Evolutionary conservation across 1,140 invertebrate genomes (phyloP).

Genomic region (Megathymus violae): DNA sequence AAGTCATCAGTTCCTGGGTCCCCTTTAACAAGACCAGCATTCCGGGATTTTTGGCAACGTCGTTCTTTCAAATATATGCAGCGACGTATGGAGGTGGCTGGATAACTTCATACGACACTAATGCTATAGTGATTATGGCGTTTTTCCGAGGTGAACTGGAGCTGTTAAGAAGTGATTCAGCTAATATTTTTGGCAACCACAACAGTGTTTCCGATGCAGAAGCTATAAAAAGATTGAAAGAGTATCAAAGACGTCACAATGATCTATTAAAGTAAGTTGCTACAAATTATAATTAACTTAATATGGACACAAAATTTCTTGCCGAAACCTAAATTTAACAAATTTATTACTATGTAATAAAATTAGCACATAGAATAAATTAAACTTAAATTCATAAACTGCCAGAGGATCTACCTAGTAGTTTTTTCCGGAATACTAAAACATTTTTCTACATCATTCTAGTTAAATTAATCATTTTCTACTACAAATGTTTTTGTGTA

Average conservation of each 20-base stretch:
- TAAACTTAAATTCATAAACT: too few relatives aligned
- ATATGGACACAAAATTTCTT: too few relatives aligned
- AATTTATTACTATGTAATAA: too few relatives aligned
- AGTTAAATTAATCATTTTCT: too few relatives aligned
- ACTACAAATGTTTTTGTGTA: too few relatives aligned
- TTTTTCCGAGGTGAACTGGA: constrained; percentile 60
- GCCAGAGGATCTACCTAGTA: too few relatives aligned
- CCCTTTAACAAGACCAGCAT: constrained; percentile 59
- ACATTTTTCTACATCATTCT: too few relatives aligned
- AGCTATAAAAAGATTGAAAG: constrained; percentile 41
- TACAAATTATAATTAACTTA: too few relatives aligned
- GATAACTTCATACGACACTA: constrained; percentile 64
- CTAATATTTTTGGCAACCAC: constrained; percentile 49
- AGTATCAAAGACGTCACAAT: constrained; percentile 52
- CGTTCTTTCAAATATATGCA: constrained; percentile 49
- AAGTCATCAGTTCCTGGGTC: constrained; percentile 65
- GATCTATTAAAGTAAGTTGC: constrained; percentile 50
- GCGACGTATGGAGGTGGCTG: constrained; percentile 62
- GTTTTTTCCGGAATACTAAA: too few relatives aligned
- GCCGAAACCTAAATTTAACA: too few relatives aligned
- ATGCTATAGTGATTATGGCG: constrained; percentile 62
- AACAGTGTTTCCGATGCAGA: constrained; percentile 33
- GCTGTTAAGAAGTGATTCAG: constrained; percentile 51
- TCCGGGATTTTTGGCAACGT: constrained; percentile 48
- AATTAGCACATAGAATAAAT: too few relatives aligned